Conservation (phyloP, 2,113 vertebrate genomes). For the Tetrax tetrax region DNA sequence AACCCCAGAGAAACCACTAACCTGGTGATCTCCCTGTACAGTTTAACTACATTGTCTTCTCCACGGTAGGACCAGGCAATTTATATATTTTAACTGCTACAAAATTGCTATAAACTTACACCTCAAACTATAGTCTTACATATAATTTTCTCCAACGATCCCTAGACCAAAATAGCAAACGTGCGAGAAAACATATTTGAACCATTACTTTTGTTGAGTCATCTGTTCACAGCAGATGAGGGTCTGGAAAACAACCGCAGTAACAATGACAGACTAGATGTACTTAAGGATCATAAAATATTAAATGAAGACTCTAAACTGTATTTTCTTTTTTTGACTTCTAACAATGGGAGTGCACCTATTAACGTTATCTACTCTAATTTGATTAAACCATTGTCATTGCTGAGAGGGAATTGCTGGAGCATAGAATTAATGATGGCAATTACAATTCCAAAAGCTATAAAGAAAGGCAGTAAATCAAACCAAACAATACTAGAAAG, state of each 20-base stretch:
- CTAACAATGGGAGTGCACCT: neutral
- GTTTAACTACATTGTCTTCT: neutral
- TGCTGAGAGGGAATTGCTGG: neutral
- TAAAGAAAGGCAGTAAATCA: neutral
- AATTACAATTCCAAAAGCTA: neutral
- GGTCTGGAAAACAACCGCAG: neutral
- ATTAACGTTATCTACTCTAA: neutral
- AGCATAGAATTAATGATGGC: neutral
- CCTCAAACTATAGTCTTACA: neutral
- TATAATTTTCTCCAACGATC: neutral
- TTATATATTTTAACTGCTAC: neutral
- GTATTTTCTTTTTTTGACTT: neutral
- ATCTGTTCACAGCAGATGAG: neutral
- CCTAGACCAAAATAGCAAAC: neutral
- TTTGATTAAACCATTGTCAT: neutral
- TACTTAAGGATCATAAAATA: neutral
- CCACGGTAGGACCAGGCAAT: neutral
- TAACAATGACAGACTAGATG: neutral
- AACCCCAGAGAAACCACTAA: neutral
- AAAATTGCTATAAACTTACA: neutral
- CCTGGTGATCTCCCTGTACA: neutral
- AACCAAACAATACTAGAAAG: neutral
- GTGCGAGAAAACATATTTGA: neutral
- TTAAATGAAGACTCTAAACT: neutral
- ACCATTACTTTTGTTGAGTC: neutral